Evolutionary conservation across 1,140 invertebrate species (phyloP), one percentile per base, ranked within the genome.

Genomic region (Hormaphis cornu): DNA sequence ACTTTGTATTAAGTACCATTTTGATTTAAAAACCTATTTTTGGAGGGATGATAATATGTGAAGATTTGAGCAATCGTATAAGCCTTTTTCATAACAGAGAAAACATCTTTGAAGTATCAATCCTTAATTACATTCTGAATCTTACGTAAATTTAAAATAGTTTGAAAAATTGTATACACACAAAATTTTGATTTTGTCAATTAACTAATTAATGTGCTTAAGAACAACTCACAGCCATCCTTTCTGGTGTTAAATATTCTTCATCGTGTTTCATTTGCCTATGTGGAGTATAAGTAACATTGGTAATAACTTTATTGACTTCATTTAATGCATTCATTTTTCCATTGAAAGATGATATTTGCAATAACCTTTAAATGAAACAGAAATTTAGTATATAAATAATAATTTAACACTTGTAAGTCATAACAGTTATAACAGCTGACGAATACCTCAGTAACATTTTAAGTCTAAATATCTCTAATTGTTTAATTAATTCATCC

Each of bases 271-370:
- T 83, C 56, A 85, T 77, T 75, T 88, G 86, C 71, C 84, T 81
- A 79, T 85, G 85, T 10, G 91, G 87, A 79, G 93, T 93, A 77
- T 92, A 93, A 53, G 87, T 87, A 42, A 95, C 91, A 76, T 88
- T 90, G 28, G 89, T 87, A 52, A 97, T 94, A 28, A 97, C 90
- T 84, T 97, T 97, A 80, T 98, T 98, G 40, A 98, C 93, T 85
- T 98, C 96, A 81, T 98, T 98, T 37, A 98, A 81, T 30, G 95
- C 95, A 78, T 96, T 97, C 96, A 98, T 98, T 83, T 98, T 98
- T 10, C 95, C 95, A 82, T 98, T 98, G 76, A 97, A 98, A 42
- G 94, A 97, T 16, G 95, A 97, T 77, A 97, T 95, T 84, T 97
- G 92, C 61, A 98, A 80, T 74, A 95, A 85, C 76, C 93, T 87